Base-by-base conservation (phyloP, 1,140 invertebrate genomes). In the Nebria ingens region DNA sequence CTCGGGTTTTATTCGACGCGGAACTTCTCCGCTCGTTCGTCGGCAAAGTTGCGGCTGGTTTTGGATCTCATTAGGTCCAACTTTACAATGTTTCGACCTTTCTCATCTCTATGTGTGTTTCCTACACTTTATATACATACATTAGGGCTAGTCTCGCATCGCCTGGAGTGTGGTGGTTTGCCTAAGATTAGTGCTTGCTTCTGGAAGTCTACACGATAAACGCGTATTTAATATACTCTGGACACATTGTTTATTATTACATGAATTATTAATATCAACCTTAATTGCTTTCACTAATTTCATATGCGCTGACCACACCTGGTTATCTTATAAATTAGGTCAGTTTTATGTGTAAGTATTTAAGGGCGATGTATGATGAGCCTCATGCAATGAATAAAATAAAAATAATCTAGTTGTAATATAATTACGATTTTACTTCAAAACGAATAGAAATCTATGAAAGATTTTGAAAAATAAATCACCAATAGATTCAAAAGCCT, bases 271-370 rank as follows among this genome's bases (percentile, higher is more conserved):
- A 9, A 45, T 45, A 45, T 12, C 6, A 4, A 6, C 3, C 6
- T 17, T 45, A 45, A 45, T 45, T 45, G 40, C 40, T 45, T 45
- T 45, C 40, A 45, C 40, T 45, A 45, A 45, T 45, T 45, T 45
- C 17, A 6, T 45, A 45, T 45, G 40, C 6, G 25, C 25, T 45
- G 15, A 45, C 40, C 15, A 12, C 40, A 9, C 40, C 3, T 12
- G 40, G 40, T 12, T 45, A 12, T 45, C 4, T 4, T 12, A 45
- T 17, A 45, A 45, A 45, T 45, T 45, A 11, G 6, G 40, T 45
- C 17, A 17, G 17, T 34, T 9, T 34, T 34, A 6, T 34, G n/a
- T 34, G n/a, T 34, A 34, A 34, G 6, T 34, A n/a, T 34, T 34
- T 34, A n/a, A n/a, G n/a, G n/a, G n/a, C n/a, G n/a, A n/a, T n/a